Conservation (phyloP, 2,888 invertebrate species). For the Drosophila planitibia region DNA sequence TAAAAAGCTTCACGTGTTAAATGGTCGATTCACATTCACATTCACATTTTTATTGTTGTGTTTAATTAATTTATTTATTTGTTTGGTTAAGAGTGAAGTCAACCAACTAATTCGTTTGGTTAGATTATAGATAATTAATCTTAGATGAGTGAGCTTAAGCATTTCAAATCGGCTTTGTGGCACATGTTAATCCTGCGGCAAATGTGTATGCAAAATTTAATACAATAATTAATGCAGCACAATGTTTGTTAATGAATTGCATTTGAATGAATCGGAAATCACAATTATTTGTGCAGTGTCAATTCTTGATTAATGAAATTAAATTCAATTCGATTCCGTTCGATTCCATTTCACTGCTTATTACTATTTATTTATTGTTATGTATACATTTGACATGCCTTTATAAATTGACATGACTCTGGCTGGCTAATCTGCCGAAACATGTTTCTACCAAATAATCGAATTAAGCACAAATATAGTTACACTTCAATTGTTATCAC, state of each 20-base stretch:
- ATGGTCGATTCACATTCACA: no score
- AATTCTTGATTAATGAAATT: slow-evolving; percentile 11
- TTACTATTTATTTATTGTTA: background rate
- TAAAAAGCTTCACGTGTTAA: background rate
- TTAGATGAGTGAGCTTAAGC: background rate
- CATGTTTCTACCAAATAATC: no score
- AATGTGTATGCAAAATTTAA: background rate
- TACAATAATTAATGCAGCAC: background rate
- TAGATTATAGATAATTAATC: slow-evolving; percentile 1
- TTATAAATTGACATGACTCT: background rate
- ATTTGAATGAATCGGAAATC: slow-evolving; percentile 12
- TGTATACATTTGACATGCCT: background rate
- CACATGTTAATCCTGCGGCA: background rate
- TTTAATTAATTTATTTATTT: background rate
- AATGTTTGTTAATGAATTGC: slow-evolving; percentile 17
- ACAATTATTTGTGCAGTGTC: background rate
- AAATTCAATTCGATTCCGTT: slow-evolving; percentile 18
- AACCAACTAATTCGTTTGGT: slow-evolving; percentile 32
- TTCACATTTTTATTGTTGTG: background rate
- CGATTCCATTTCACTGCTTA: background rate
- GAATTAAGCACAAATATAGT: no score
- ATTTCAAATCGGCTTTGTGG: background rate
- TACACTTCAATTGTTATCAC: background rate
- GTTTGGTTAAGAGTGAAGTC: slow-evolving; percentile 15
- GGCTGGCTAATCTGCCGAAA: background rate